Evolutionary conservation across 1,140 invertebrate genomes (phyloP), one percentile per base, ranked within the genome.

Genomic region (Pseudomyrmex flavicornis): DNA sequence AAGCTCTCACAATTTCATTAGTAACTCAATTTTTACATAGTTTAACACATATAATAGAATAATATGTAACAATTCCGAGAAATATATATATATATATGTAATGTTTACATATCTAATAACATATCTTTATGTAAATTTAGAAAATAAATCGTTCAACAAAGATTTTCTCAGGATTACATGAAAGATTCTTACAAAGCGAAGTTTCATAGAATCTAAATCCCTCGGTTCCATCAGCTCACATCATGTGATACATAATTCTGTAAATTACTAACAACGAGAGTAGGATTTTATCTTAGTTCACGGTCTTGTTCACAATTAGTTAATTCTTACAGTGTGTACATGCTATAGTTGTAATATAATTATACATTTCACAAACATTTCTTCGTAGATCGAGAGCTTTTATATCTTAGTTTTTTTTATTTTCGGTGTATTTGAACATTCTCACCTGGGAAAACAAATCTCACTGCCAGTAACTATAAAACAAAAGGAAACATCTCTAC

Each of bases 231-330:
- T 90, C 88, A 91, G 90, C 72, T 88, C 84, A 75, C 80, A 69
- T 91, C 90, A 89, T 85, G 58, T 85, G 52, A 63, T 83, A 89
- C 84, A 84, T 77, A 73, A 62, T 89, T 89, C 74, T 77, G 75
- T 88, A 88, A 91, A 90, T 89, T 82, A 62, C 89, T 91, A 92
- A 91, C 88, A 91, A 92, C 85, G 73, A 91, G 86, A 88, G 82
- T 92, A 90, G 86, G 88, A 84, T 90, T 83, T 84, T 83, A 86
- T 83, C 77, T 89, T 91, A 90, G 66, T 90, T 54, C 85, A 35
- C 35, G 35, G 35, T 35, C 35, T 35, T 88, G 88, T 88, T 84
- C 84, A 88, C 77, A 85, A 90, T 88, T 85, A 90, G 61, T 91
- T 90, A 88, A 83, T 72, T 70, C 48, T 83, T 86, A 89, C 4